Conservation (phyloP, 2,888 invertebrate species). For the Willowsia nigromaculata region DNA sequence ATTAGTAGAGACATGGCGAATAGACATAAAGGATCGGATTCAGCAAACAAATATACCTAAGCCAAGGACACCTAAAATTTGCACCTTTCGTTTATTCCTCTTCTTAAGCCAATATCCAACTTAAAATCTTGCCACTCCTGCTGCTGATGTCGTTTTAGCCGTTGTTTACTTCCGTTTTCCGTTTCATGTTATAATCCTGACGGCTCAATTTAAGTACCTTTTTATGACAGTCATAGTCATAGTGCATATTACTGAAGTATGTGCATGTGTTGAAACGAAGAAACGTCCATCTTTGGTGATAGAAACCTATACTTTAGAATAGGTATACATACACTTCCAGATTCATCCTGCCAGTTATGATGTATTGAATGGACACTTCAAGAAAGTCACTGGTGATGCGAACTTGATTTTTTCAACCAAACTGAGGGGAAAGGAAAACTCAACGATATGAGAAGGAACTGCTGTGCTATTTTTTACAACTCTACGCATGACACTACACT, state of each 20-base stretch:
- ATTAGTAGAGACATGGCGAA: too few relatives aligned
- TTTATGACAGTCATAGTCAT: too few relatives aligned
- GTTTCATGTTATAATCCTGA: constrained; percentile 13
- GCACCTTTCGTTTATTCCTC: too few relatives aligned
- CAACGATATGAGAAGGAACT: neutral
- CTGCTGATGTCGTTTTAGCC: constrained; percentile 12
- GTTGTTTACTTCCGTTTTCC: constrained; percentile 3
- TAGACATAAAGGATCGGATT: too few relatives aligned
- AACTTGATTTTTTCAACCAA: too few relatives aligned
- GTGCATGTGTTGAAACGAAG: neutral
- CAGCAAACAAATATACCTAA: too few relatives aligned
- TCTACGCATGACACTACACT: neutral
- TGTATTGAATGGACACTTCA: too few relatives aligned
- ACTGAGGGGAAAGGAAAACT: neutral
- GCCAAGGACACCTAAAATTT: too few relatives aligned
- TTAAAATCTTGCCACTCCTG: neutral
- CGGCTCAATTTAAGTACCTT: neutral
- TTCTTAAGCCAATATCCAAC: too few relatives aligned
- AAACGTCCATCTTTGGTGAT: neutral
- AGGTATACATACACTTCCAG: too few relatives aligned
- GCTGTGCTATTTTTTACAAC: neutral
- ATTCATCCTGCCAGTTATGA: too few relatives aligned
- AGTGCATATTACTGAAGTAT: neutral
- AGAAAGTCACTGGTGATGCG: too few relatives aligned
- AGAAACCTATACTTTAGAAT: neutral